phyloP scores from a whole-genome alignment of 2,888 invertebrate genomes.

The Thalpophila matura region DNA sequence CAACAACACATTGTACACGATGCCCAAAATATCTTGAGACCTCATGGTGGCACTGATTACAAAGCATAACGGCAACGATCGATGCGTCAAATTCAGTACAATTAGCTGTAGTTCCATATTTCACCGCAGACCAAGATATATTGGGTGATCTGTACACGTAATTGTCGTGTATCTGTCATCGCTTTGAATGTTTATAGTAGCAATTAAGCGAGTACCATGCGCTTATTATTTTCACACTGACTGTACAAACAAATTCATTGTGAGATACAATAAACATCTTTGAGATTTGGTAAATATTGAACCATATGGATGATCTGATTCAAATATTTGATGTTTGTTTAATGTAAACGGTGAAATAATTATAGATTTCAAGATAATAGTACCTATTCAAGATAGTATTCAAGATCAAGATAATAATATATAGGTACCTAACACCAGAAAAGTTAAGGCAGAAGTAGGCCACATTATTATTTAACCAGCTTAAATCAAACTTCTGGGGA shows the following conservation, averaged over 20 bases:
- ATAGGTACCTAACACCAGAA: background rate
- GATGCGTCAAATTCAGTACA: background rate
- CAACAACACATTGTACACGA: slow-evolving; percentile 50
- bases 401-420: slow-evolving; percentile 1
- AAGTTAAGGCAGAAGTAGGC: too few relatives aligned
- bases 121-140: slow-evolving; percentile 13
- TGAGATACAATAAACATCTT: slow-evolving; percentile 51
- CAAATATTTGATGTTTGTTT: slow-evolving; percentile 41
- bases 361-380: too few relatives aligned
- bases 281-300: slow-evolving; percentile 43
- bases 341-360: slow-evolving; percentile 24
- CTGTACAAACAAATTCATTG: slow-evolving; percentile 46
- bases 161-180: slow-evolving; percentile 52
- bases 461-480: too few relatives aligned
- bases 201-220: slow-evolving; percentile 50
- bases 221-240: slow-evolving; percentile 56
- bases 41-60: background rate
- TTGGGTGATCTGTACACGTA: slow-evolving; percentile 27
- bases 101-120: background rate
- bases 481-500: too few relatives aligned
- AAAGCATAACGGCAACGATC: background rate
- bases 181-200: slow-evolving; percentile 49
- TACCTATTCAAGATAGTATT: slow-evolving; percentile 12
- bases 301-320: slow-evolving; percentile 39
- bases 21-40: slow-evolving; percentile 12